Evolutionary conservation across 2,113 vertebrate species (phyloP).

Genomic region (Notiomystis cincta): DNA sequence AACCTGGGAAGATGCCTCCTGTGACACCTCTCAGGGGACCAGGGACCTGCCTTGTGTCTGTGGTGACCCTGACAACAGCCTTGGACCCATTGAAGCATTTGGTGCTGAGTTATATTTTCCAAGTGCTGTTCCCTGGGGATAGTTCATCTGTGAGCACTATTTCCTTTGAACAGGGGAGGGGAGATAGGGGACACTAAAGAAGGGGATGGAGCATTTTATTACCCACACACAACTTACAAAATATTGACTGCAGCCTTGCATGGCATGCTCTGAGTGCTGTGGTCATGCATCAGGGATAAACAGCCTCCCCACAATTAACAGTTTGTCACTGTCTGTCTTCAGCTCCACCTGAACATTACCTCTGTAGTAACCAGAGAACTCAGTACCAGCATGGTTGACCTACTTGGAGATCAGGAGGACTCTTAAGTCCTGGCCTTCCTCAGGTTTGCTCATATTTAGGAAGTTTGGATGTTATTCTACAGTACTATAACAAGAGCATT

Average conservation of each 20-base stretch:
- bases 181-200: not conserved
- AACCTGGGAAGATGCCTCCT: not conserved
- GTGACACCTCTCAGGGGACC: not conserved
- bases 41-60: not conserved
- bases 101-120: not conserved
- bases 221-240: slow-evolving; percentile 1
- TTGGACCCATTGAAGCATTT: not conserved
- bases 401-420: not conserved
- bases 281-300: slow-evolving; percentile 2
- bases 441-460: not conserved
- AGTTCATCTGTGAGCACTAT: not conserved
- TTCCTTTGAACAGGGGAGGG: slow-evolving; percentile 16
- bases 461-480: not conserved
- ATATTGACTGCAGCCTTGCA: slow-evolving; percentile 19
- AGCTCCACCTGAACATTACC: not conserved
- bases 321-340: not conserved
- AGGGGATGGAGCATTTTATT: slow-evolving; percentile 8
- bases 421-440: not conserved
- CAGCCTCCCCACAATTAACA: not conserved
- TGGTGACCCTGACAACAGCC: not conserved
- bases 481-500: not conserved
- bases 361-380: not conserved
- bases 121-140: not conserved
- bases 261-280: not conserved
- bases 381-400: not conserved